These are phyloP conservation scores for Pseudolycoriella hygida DNA, from an alignment of 2,888 invertebrate genomes.

Conservation along the genomic window DNA sequence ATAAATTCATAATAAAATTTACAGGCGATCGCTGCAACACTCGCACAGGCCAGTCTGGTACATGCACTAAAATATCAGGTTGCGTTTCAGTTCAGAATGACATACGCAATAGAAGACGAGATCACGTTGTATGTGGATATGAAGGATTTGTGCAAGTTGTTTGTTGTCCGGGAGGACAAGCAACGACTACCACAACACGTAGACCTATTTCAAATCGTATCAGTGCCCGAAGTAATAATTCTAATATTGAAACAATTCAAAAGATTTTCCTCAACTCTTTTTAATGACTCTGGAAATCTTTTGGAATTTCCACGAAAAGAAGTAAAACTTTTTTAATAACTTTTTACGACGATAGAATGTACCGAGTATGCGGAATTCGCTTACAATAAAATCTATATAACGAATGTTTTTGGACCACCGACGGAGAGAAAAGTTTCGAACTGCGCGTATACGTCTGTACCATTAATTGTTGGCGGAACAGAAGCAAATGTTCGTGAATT, in stretches of 20 bases:
- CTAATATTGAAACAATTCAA: neutral
- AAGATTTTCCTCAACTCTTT: neutral
- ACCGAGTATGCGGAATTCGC: too few species aligned
- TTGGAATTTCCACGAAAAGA: too few species aligned
- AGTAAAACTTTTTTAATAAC: too few species aligned
- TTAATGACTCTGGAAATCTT: too few species aligned
- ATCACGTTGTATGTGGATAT: constrained; percentile 12
- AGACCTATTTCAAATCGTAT: neutral
- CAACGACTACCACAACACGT: neutral
- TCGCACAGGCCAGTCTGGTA: too few species aligned
- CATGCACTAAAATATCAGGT: too few species aligned
- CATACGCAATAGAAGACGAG: too few species aligned
- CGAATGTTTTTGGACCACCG: neutral
- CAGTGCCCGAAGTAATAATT: neutral
- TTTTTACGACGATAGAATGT: too few species aligned
- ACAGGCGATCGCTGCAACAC: too few species aligned
- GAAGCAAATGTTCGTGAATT: constrained; percentile 5
- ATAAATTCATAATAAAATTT: too few species aligned
- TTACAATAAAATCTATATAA: neutral
- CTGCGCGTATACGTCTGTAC: constrained; percentile 10
- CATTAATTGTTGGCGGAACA: constrained; percentile 5
- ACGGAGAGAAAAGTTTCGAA: neutral
- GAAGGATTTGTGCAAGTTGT: constrained; percentile 13
- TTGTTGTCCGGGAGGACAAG: constrained; percentile 12
- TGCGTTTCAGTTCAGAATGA: too few species aligned